These are phyloP conservation scores for Ophiodon elongatus DNA, from an alignment of 2,113 vertebrate species.

Conservation along the genomic window DNA sequence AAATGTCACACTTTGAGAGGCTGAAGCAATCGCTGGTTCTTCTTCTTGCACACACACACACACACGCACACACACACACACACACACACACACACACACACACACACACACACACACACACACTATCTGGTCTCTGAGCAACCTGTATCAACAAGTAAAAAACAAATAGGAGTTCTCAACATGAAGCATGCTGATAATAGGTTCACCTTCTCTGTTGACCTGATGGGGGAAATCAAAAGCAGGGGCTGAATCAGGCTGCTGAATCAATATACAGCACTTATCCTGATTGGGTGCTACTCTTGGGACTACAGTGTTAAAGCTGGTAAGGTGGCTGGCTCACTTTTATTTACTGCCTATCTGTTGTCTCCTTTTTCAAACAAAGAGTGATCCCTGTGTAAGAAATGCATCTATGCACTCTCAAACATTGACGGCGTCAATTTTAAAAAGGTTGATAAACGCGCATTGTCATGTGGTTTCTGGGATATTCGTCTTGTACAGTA, in stretches of 20 bases:
- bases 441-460: not conserved
- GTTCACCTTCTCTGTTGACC: constrained; percentile 73
- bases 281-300: constrained; percentile 77
- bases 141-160: constrained; percentile 51
- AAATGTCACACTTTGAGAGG: constrained; percentile 61
- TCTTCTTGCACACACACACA: constrained; percentile 1
- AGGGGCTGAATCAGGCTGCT: constrained; percentile 59
- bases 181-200: constrained; percentile 75
- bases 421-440: not conserved
- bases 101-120: not conserved
- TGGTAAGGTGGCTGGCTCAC: constrained; percentile 52
- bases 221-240: constrained; percentile 77
- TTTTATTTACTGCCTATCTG: constrained; percentile 49
- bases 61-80: not conserved
- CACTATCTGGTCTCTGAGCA: not conserved
- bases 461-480: not conserved
- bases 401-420: constrained; percentile 14
- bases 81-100: not conserved
- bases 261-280: constrained; percentile 83
- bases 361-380: constrained; percentile 46
- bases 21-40: not conserved
- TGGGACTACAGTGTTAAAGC: constrained; percentile 67
- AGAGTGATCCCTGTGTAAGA: constrained; percentile 27
- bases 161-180: constrained; percentile 70
- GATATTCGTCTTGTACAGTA: constrained; percentile 30